Evolutionary conservation across 37 sponge, comb jelly and placozoan genomes (phyloP).

Genomic region (Chondrilla cf. caribensis): DNA sequence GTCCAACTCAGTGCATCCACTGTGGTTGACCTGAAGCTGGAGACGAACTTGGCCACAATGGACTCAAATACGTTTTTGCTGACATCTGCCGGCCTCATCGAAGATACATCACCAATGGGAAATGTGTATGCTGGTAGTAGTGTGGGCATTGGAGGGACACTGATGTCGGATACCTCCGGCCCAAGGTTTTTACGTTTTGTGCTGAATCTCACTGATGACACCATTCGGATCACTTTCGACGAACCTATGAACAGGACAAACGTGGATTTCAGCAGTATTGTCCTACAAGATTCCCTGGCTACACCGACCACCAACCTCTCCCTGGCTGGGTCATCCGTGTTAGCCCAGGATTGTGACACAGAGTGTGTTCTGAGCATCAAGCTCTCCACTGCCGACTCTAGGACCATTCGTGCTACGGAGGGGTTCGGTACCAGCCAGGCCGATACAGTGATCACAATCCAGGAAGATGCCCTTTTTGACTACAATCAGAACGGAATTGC

Average conservation of each 20-base stretch:
- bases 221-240: slow-evolving; percentile 22
- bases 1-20: slow-evolving; percentile 8
- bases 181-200: slow-evolving; percentile 16
- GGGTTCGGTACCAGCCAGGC: slow-evolving; percentile 35
- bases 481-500: slow-evolving; percentile 40
- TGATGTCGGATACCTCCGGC: slow-evolving; percentile 22
- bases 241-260: slow-evolving; percentile 25
- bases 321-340: background rate
- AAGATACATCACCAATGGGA: slow-evolving; percentile 51
- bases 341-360: background rate
- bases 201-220: slow-evolving; percentile 22
- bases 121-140: slow-evolving; percentile 53
- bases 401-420: slow-evolving; percentile 29
- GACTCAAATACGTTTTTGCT: slow-evolving; percentile 49
- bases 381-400: slow-evolving; percentile 44
- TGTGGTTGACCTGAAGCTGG: slow-evolving; percentile 49
- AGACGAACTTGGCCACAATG: slow-evolving; percentile 42
- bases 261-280: slow-evolving; percentile 2
- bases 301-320: slow-evolving; percentile 25
- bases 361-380: slow-evolving; percentile 47
- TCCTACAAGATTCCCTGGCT: slow-evolving; percentile 15
- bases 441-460: slow-evolving; percentile 49
- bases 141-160: background rate
- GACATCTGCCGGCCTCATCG: slow-evolving; percentile 23
- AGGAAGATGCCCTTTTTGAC: slow-evolving; percentile 42